Evolutionary conservation across 2,888 invertebrate species (phyloP).

Genomic region (Oxycera nigricornis): DNA sequence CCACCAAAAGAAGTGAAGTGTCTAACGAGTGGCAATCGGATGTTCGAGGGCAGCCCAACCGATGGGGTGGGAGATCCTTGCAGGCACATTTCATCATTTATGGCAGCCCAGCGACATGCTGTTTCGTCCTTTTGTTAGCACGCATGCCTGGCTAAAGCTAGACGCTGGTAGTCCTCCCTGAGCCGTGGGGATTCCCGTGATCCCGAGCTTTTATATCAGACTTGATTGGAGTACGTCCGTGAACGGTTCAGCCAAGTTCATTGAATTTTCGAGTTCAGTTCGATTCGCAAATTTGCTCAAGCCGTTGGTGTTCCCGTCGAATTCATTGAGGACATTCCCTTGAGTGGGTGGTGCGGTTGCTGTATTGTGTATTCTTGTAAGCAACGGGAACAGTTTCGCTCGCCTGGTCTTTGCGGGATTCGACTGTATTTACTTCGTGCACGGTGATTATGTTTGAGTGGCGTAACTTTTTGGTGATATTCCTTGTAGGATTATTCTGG

Average conservation of each 20-base stretch:
- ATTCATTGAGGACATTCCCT: constrained; percentile 10
- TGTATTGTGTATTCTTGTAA: background rate
- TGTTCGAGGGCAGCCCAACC: background rate
- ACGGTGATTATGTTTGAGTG: constrained; percentile 40
- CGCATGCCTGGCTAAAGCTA: constrained; percentile 33
- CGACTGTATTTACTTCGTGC: background rate
- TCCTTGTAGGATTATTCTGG: constrained; percentile 40
- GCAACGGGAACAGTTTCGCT: background rate
- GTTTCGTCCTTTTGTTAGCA: constrained; percentile 17
- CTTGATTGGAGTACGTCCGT: constrained; percentile 1
- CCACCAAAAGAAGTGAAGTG: background rate
- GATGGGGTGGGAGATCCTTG: background rate
- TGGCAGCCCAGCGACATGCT: constrained; percentile 21
- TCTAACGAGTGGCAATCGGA: background rate
- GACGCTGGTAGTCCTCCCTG: background rate
- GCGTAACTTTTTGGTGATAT: constrained; percentile 27
- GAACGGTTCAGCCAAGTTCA: constrained; percentile 5
- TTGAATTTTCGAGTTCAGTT: background rate
- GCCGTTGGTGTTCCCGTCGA: constrained; percentile 13
- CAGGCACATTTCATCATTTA: constrained; percentile 26
- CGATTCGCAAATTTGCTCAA: background rate
- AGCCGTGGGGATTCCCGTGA: background rate
- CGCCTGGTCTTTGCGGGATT: background rate
- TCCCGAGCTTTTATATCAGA: constrained; percentile 8
- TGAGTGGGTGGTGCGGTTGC: constrained; percentile 20